phyloP scores from a whole-genome alignment of 2,797 vertebrate species.

The Gallinago stenura region DNA sequence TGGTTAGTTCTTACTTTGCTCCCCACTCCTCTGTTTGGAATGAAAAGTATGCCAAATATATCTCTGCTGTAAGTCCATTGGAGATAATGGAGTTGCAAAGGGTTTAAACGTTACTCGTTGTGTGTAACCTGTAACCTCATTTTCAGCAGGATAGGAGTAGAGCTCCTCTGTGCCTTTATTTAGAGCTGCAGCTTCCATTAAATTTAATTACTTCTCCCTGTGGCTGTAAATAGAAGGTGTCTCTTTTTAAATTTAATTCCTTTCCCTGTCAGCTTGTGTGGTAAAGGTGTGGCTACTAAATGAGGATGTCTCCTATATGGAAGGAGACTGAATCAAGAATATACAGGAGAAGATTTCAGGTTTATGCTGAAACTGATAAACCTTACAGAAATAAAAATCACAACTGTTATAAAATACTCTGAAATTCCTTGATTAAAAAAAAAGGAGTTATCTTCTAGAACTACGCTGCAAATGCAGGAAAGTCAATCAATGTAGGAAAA shows the following conservation, averaged over 20 bases:
- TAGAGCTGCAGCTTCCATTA: slow-evolving; percentile 64
- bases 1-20: not conserved
- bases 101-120: slow-evolving; percentile 1
- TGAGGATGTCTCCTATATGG: not conserved
- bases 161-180: slow-evolving; percentile 38
- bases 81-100: not conserved
- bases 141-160: slow-evolving; percentile 12
- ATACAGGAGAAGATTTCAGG: not conserved
- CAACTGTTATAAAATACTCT: not conserved
- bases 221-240: slow-evolving; percentile 50
- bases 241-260: slow-evolving; percentile 53
- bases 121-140: slow-evolving; percentile 20
- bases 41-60: not conserved
- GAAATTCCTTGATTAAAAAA: not conserved
- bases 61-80: not conserved
- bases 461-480: not conserved
- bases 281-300: slow-evolving; percentile 32
- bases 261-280: not conserved
- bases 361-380: not conserved
- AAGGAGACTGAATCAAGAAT: not conserved
- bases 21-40: not conserved
- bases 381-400: not conserved
- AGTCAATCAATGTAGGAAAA: not conserved
- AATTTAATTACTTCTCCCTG: slow-evolving; percentile 61
- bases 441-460: not conserved